Evolutionary conservation across 2,888 invertebrate genomes (phyloP).

Genomic region (Dynastes tityus): DNA sequence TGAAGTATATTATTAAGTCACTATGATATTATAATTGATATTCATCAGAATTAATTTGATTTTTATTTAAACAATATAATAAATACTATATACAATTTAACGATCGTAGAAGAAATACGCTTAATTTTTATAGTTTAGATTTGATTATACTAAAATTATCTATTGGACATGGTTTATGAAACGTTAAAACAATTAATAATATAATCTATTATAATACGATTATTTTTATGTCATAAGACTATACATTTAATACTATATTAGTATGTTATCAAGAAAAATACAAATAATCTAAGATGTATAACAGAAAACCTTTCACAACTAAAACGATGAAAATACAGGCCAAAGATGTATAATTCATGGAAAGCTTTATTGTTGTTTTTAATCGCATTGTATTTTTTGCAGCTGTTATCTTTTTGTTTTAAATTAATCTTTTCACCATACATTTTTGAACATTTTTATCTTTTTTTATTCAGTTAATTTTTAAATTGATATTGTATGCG

Average conservation of each 20-base stretch:
- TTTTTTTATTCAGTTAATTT: background rate
- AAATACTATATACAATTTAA: too few relatives aligned
- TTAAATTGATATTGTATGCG: background rate
- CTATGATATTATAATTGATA: too few relatives aligned
- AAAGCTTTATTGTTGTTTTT: background rate
- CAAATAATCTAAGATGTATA: too few relatives aligned
- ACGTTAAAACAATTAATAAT: background rate
- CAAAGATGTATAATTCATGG: background rate
- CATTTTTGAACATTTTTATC: background rate
- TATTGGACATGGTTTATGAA: background rate
- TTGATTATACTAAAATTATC: background rate
- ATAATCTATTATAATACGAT: background rate
- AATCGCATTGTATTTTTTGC: background rate
- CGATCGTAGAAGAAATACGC: too few relatives aligned
- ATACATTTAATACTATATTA: background rate
- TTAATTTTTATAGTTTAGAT: background rate
- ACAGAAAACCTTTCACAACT: too few relatives aligned
- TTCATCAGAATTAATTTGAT: too few relatives aligned
- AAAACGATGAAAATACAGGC: background rate
- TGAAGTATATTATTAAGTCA: too few relatives aligned
- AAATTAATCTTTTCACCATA: background rate
- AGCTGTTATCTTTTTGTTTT: background rate
- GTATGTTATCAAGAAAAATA: conserved; percentile 4
- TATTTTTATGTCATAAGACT: conserved; percentile 5
- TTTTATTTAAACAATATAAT: too few relatives aligned